Percentiles rank a stretch among this genome's conserved stretches.
These are phyloP conservation scores for Cliona cf. orientalis DNA, from an alignment of 37 sponge, comb jelly and placozoan genomes.

Conservation along the genomic window DNA sequence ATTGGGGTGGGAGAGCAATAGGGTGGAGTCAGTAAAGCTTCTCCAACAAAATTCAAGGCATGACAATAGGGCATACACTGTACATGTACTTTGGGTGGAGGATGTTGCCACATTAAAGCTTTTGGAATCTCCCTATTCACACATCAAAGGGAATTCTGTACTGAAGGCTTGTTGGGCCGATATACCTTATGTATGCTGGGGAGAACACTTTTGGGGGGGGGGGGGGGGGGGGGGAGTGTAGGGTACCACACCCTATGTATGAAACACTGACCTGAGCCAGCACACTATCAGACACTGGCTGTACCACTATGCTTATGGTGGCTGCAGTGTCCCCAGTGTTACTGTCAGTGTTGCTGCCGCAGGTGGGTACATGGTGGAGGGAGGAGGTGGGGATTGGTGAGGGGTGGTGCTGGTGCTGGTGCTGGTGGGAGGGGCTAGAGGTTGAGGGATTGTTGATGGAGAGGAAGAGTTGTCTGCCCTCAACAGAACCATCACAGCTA, in stretches of 20 bases:
- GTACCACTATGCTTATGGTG: slow-evolving; percentile 18
- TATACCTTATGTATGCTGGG: too few species aligned
- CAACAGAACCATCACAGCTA: slow-evolving; percentile 51
- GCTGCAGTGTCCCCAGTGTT: background rate
- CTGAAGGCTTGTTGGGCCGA: too few species aligned
- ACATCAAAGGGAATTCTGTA: too few species aligned
- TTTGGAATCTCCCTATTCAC: too few species aligned
- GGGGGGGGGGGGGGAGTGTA: too few species aligned
- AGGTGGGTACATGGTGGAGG: background rate
- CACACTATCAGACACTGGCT: slow-evolving; percentile 32
- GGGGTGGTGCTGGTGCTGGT: background rate
- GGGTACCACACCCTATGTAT: background rate
- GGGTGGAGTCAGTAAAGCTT: too few species aligned
- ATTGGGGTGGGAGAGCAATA: too few species aligned
- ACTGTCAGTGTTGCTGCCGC: background rate
- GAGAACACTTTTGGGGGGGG: too few species aligned
- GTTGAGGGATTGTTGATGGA: background rate
- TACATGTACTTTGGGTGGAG: too few species aligned
- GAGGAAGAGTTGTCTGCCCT: slow-evolving; percentile 45
- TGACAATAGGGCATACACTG: too few species aligned
- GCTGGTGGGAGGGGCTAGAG: background rate
- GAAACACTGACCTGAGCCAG: slow-evolving; percentile 15
- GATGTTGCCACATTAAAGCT: too few species aligned
- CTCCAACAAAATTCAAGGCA: too few species aligned
- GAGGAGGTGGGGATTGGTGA: background rate